Evolutionary conservation across 37 sponge, comb jelly and placozoan species (phyloP), one percentile per base, ranked within the genome.

Genomic region (Beroe forskalii): DNA sequence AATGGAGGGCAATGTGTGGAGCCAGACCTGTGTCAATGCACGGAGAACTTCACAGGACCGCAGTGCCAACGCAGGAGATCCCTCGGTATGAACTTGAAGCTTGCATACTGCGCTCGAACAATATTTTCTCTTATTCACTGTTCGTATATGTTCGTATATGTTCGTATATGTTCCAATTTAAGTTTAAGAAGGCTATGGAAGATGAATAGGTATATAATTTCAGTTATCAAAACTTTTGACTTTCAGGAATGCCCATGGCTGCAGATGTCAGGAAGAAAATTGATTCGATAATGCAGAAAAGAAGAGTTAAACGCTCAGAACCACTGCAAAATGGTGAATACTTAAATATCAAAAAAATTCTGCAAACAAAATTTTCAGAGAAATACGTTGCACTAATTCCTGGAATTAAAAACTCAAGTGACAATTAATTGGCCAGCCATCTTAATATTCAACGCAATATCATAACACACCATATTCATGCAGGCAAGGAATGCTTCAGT

Each of bases 1-100:
- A 69, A 69, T 37, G 72, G 72, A 9, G 72, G 72, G 4, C 32
- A 32, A 2, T 69, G 72, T 32, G 27, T 20, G 38, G 72, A 69
- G 32, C 72, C 72, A 20, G 72, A 32, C 19, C 6, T 69, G 17
- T 69, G 72, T 37, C 32, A 33, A 2, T 69, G 72, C 38, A 33
- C 72, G 35, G 38, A 1, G 39, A 19, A 32, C 17, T 69, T 69
- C 72, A 69, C 72, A 14, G 72, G 72, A 14, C 72, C 19, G 17
- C 14, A 1, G 19, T 69, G 72, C 38, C 33, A 69, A 32, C 27
- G 38, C 6, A 69, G 32, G 33, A 69, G 39, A 32, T 69, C 30
- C 17, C 14, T 55, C 60, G 60, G 60, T 55, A 55, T 55, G 14
- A 19, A 55, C 9, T 55, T 55, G 17, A 55, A 17, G 9, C 9